phyloP scores from a whole-genome alignment of 2,888 invertebrate genomes.

The Syrista parreyssii region DNA sequence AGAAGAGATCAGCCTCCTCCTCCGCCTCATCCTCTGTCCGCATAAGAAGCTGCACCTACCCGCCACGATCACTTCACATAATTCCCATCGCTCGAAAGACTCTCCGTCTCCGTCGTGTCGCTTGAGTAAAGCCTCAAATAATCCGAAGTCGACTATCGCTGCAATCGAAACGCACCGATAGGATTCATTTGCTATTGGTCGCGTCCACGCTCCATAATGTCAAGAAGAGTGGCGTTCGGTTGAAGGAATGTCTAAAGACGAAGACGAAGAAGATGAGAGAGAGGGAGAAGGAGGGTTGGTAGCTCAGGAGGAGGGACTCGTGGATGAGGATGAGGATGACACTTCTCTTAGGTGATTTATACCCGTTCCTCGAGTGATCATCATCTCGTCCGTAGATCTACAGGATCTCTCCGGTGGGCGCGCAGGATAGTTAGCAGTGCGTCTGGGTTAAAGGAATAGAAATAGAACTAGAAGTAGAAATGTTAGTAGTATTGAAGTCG shows the following conservation, averaged over 20 bases:
- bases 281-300: neutral
- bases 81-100: too few species aligned
- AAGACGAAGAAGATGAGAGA: conserved; percentile 32
- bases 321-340: conserved; percentile 45
- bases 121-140: too few species aligned
- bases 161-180: conserved; percentile 13
- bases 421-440: conserved; percentile 17
- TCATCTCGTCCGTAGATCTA: conserved; percentile 59
- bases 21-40: too few species aligned
- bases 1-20: too few species aligned
- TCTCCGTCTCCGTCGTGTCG: too few species aligned
- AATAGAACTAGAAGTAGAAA: neutral
- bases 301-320: neutral
- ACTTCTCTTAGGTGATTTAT: conserved; percentile 62
- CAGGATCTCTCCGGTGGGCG: conserved; percentile 50
- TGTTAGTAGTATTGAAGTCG: neutral
- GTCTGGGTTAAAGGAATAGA: neutral
- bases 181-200: conserved; percentile 7
- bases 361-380: conserved; percentile 57
- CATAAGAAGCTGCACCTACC: too few species aligned
- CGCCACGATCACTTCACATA: too few species aligned
- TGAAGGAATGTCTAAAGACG: conserved; percentile 57
- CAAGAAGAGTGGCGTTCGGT: conserved; percentile 53
- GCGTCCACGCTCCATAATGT: conserved; percentile 36
- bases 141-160: neutral